Evolutionary conservation across 2,888 invertebrate genomes (phyloP).

Genomic region (Pseudococcus viburni): DNA sequence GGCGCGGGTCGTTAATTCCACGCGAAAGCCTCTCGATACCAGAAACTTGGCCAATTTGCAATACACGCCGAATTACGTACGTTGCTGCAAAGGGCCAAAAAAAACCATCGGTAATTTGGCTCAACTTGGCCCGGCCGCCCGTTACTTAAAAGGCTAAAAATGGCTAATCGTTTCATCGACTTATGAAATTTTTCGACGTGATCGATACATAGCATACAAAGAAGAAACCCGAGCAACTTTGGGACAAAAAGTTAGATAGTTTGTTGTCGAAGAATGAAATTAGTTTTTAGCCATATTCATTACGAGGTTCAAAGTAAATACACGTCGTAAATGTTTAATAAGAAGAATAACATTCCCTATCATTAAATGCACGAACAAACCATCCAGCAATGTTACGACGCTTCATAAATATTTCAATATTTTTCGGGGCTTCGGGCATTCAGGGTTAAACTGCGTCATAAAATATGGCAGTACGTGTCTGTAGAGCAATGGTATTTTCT

Average conservation of each 20-base stretch:
- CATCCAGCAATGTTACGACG: constrained; percentile 33
- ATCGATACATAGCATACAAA: background rate
- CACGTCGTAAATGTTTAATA: constrained; percentile 47
- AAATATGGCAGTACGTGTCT: constrained; percentile 41
- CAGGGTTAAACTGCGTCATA: constrained; percentile 53
- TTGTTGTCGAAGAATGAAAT: constrained; percentile 38
- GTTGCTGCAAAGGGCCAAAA: background rate
- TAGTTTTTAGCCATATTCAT: constrained; percentile 30
- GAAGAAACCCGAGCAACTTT: background rate
- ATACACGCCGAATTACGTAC: constrained; percentile 16
- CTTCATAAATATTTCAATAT: constrained; percentile 58
- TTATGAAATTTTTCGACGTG: constrained; percentile 44
- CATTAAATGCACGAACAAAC: constrained; percentile 51
- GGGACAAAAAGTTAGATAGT: background rate
- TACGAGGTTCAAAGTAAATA: constrained; percentile 50
- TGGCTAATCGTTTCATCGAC: constrained; percentile 40
- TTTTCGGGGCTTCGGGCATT: constrained; percentile 47
- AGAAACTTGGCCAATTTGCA: constrained; percentile 12
- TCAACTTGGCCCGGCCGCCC: background rate
- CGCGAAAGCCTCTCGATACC: constrained; percentile 14
- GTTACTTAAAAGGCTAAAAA: background rate
- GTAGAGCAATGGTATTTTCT: constrained; percentile 41
- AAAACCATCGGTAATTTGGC: background rate
- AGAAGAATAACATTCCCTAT: constrained; percentile 56
- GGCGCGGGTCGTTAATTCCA: constrained; percentile 13